Conservation (phyloP, 1,140 invertebrate species). For the Macrobrachium rosenbergii region DNA sequence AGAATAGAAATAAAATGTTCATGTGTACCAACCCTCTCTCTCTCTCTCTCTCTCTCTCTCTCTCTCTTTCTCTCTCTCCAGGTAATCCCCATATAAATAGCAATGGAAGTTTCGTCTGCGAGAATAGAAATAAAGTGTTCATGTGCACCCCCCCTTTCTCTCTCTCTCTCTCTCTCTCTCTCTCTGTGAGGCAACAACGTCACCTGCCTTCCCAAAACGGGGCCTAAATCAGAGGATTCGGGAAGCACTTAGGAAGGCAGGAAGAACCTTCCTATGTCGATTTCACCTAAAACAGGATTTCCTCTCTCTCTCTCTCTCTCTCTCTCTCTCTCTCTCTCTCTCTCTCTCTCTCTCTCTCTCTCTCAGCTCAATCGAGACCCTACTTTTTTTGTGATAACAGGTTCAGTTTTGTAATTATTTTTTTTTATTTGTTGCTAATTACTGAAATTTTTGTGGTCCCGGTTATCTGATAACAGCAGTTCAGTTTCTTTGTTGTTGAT, state of each 20-base stretch:
- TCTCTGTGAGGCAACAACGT: background rate
- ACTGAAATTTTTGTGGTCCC: too few relatives aligned
- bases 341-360: slow-evolving; percentile 1
- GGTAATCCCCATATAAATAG: background rate
- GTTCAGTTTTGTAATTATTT: too few relatives aligned
- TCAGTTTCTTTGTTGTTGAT: too few relatives aligned
- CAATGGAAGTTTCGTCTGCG: background rate
- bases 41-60: background rate
- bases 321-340: background rate
- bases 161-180: background rate
- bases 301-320: background rate
- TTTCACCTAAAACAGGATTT: background rate
- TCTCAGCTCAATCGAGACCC: too few relatives aligned
- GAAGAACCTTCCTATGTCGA: background rate
- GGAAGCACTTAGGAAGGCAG: too few relatives aligned
- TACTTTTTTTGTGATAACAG: too few relatives aligned
- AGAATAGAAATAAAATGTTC: too few relatives aligned
- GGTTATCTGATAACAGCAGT: too few relatives aligned
- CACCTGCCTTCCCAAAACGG: background rate
- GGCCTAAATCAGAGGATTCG: background rate
- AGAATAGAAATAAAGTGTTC: too few relatives aligned
- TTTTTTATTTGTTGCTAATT: too few relatives aligned
- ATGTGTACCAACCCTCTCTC: background rate
- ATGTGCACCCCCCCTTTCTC: background rate
- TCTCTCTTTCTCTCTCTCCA: background rate